Evolutionary conservation across 2,113 vertebrate genomes (phyloP).

Genomic region (Dolichallabes microphthalmus): DNA sequence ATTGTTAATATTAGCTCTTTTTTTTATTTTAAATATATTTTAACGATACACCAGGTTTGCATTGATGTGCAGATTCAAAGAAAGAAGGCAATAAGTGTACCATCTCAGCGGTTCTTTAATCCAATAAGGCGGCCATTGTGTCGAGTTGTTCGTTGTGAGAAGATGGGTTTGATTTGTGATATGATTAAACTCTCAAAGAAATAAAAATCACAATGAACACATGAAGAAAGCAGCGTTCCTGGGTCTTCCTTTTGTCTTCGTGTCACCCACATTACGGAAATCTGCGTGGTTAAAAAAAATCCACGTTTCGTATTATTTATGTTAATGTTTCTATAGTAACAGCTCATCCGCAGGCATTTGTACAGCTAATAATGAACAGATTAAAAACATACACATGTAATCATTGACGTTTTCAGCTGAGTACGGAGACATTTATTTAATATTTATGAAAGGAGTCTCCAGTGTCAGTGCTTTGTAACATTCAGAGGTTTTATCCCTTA

Average conservation of each 20-base stretch:
- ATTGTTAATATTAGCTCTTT: neutral
- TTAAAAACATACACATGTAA: no score
- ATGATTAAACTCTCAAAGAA: neutral
- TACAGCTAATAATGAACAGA: no score
- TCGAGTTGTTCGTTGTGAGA: neutral
- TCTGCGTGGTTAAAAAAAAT: neutral
- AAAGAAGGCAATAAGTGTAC: neutral
- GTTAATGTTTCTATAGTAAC: no score
- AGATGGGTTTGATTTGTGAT: neutral
- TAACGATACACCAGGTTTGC: neutral
- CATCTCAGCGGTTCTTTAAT: neutral
- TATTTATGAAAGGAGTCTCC: no score
- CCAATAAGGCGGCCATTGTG: neutral
- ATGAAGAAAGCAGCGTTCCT: neutral
- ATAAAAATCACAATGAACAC: constrained; percentile 17
- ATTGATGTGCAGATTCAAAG: neutral
- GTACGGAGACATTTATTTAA: no score
- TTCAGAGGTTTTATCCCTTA: neutral
- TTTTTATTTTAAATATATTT: neutral
- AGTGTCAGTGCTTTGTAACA: no score
- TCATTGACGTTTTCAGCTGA: no score
- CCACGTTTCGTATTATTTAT: no score
- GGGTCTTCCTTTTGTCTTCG: neutral
- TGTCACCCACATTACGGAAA: no score
- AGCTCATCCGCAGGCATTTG: no score